Evolutionary conservation across 1,140 invertebrate species (phyloP).

Genomic region (Neomicropteryx cornuta): DNA sequence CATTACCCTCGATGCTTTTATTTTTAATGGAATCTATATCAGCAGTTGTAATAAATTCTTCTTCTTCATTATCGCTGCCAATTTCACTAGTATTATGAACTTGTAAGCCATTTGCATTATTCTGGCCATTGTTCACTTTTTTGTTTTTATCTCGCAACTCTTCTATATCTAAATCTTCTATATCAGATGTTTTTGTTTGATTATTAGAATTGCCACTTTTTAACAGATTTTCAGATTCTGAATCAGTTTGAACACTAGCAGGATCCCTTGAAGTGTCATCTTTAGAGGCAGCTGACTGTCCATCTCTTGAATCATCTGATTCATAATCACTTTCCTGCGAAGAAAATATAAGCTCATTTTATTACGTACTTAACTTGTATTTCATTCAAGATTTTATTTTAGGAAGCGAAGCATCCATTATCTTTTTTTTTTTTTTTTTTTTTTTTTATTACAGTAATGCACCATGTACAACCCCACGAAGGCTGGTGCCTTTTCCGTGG

Average conservation of each 20-base stretch:
- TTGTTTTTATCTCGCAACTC: conserved; percentile 3
- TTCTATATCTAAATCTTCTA: conserved; percentile 20
- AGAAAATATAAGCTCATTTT: too few relatives aligned
- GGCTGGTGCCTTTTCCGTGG: too few relatives aligned
- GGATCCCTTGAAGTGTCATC: too few relatives aligned
- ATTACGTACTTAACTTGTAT: too few relatives aligned
- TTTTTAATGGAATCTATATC: conserved; percentile 14
- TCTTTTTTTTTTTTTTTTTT: too few relatives aligned
- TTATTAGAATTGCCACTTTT: conserved; percentile 7
- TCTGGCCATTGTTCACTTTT: conserved; percentile 4
- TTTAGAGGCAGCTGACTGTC: too few relatives aligned
- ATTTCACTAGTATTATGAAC: conserved; percentile 10
- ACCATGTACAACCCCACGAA: too few relatives aligned
- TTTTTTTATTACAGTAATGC: too few relatives aligned
- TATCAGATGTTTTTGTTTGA: conserved; percentile 9
- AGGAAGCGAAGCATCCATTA: too few relatives aligned
- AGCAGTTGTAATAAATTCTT: conserved; percentile 7
- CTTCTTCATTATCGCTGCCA: conserved; percentile 13
- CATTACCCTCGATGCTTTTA: conserved; percentile 15
- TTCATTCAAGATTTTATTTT: too few relatives aligned
- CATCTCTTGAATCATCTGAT: too few relatives aligned
- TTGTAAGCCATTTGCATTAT: conserved; percentile 8
- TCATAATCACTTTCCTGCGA: too few relatives aligned
- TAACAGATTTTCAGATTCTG: conserved; percentile 12
- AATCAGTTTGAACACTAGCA: conserved; percentile 18